A percentile compares a stretch with the other conserved stretches of the same genome.
phyloP scores from a whole-genome alignment of 1,140 invertebrate species.

The Macrostomum lignano region DNA sequence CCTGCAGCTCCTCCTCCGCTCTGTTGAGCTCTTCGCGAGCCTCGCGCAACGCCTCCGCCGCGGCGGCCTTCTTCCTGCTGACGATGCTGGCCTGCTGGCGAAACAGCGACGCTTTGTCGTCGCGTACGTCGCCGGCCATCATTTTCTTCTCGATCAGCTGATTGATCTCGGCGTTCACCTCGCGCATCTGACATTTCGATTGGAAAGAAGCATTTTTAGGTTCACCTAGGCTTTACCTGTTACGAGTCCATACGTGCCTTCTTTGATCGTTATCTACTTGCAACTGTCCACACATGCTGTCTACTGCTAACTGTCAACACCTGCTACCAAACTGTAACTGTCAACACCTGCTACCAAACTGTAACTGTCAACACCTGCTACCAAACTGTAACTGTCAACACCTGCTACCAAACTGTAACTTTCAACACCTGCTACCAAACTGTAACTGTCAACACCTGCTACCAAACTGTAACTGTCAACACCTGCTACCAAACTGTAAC shows the following conservation, averaged over 20 bases:
- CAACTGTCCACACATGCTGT: too few relatives aligned
- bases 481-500: too few relatives aligned
- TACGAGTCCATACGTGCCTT: neutral
- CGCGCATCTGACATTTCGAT: constrained; percentile 30
- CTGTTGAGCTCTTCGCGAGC: constrained; percentile 34
- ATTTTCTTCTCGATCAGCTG: constrained; percentile 30
- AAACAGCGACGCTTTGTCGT: constrained; percentile 49
- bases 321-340: too few relatives aligned
- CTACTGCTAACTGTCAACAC: too few relatives aligned
- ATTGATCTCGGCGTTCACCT: constrained; percentile 36
- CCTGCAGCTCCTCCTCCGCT: constrained; percentile 32
- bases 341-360: too few relatives aligned
- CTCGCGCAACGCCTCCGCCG: constrained; percentile 39
- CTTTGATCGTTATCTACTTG: neutral
- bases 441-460: too few relatives aligned
- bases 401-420: too few relatives aligned
- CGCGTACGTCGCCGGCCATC: constrained; percentile 28
- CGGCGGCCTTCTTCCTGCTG: constrained; percentile 42
- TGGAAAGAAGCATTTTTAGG: constrained; percentile 3
- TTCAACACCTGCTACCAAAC: too few relatives aligned
- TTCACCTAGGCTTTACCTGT: neutral
- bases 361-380: too few relatives aligned
- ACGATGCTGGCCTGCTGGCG: constrained; percentile 52
- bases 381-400: too few relatives aligned
- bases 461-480: too few relatives aligned